phyloP scores from a whole-genome alignment of 2,888 invertebrate genomes.

The Phyto melanocephala region DNA sequence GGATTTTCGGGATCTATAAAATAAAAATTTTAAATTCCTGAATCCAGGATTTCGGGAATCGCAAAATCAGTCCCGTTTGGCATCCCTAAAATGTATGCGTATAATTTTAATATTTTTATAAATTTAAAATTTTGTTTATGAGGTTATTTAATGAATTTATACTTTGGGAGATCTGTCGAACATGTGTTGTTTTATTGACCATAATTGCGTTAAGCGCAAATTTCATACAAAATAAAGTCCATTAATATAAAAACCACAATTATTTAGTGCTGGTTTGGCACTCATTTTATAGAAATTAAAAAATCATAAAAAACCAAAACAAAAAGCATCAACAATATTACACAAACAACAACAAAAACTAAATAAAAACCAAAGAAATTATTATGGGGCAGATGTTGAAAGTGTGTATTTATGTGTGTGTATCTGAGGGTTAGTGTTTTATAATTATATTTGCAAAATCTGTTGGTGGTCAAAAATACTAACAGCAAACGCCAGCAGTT shows the following conservation, averaged over 20 bases:
- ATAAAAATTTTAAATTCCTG: too few relatives aligned
- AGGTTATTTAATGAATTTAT: neutral
- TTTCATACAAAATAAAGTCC: conserved; percentile 3
- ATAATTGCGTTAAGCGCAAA: conserved; percentile 25
- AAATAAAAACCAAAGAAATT: conserved; percentile 17
- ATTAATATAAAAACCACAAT: conserved; percentile 51
- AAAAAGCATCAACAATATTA: neutral
- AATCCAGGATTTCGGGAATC: too few relatives aligned
- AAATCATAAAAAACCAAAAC: conserved; percentile 6
- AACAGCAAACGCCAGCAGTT: conserved; percentile 18
- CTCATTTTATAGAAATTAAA: conserved; percentile 23
- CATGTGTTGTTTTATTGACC: neutral
- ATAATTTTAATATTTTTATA: too few relatives aligned
- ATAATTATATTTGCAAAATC: conserved; percentile 19
- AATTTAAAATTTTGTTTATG: too few relatives aligned
- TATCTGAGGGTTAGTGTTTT: neutral
- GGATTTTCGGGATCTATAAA: too few relatives aligned
- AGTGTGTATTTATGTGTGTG: neutral
- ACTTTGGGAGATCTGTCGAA: neutral
- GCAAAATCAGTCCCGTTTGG: too few relatives aligned
- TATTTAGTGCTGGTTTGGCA: conserved; percentile 47
- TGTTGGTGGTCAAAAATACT: conserved; percentile 44
- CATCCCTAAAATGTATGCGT: too few relatives aligned
- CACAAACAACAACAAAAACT: conserved; percentile 8
- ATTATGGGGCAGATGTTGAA: neutral